Evolutionary conservation across 92 coral and sea anemone species (phyloP).

Genomic region (Palythoa caribaeorum): DNA sequence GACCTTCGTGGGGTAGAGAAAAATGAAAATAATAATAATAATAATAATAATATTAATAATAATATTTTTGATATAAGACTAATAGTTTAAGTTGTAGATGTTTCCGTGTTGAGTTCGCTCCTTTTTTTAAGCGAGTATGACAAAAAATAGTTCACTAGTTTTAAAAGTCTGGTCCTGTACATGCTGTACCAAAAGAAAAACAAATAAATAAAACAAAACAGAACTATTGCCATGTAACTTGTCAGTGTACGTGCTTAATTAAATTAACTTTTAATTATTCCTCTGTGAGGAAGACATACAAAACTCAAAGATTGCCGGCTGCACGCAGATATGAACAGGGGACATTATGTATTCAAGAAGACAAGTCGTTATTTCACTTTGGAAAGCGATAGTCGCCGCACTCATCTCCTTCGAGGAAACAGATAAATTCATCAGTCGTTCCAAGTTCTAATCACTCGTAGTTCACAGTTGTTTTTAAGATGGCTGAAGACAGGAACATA

Average conservation of each 20-base stretch:
- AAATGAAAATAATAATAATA: no score
- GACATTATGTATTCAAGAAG: background rate
- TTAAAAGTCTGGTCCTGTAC: no score
- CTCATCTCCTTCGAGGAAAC: background rate
- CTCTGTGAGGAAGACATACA: background rate
- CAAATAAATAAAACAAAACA: no score
- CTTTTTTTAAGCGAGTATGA: no score
- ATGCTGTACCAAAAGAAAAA: no score
- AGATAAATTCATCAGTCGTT: background rate
- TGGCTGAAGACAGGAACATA: background rate
- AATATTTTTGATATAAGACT: no score
- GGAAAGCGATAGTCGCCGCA: background rate
- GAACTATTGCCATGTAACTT: no score
- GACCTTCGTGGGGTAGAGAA: no score
- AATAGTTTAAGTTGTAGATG: no score
- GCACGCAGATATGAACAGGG: background rate
- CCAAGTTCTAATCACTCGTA: background rate
- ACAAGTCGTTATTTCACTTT: background rate
- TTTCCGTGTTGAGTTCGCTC: no score
- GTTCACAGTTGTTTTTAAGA: background rate
- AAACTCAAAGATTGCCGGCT: background rate
- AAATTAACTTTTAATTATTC: background rate
- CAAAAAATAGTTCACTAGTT: no score
- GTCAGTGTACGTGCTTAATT: background rate
- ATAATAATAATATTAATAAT: no score